Conservation (phyloP, 2,888 invertebrate genomes). For the Chymomyza procnemis region DNA sequence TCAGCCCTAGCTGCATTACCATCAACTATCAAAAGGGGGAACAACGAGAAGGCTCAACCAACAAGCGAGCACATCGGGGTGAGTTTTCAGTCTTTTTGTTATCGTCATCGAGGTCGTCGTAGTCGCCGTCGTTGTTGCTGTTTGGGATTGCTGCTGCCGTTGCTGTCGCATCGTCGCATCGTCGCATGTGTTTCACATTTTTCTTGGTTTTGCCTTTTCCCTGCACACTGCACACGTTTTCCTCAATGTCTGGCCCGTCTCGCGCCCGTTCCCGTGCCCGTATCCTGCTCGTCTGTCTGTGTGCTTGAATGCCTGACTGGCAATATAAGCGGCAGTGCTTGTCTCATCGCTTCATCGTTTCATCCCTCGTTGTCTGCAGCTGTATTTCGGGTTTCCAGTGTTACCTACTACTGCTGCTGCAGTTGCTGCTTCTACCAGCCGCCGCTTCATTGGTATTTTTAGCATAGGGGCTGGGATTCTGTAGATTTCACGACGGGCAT, state of each 20-base stretch:
- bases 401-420: not conserved
- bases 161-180: conserved; percentile 26
- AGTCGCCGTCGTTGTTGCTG: not conserved
- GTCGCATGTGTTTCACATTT: conserved; percentile 72
- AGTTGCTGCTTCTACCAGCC: not conserved
- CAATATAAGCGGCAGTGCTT: conserved; percentile 2
- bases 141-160: not conserved
- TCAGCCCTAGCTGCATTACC: conserved; percentile 18
- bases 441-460: conserved; percentile 27
- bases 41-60: not conserved
- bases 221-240: conserved; percentile 8
- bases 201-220: conserved; percentile 59
- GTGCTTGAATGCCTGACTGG: conserved; percentile 35
- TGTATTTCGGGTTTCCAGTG: conserved; percentile 39
- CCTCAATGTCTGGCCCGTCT: conserved; percentile 2
- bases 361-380: conserved; percentile 63
- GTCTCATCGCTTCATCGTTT: conserved; percentile 49
- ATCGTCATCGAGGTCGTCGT: conserved; percentile 69
- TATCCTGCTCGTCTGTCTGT: conserved; percentile 28
- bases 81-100: conserved; percentile 63
- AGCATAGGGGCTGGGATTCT: conserved; percentile 57
- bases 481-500: not conserved
- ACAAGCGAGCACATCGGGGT: conserved; percentile 48
- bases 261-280: conserved; percentile 2
- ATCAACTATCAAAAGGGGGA: conserved; percentile 35